phyloP scores from a whole-genome alignment of 2,797 vertebrate species.

The Halcyon chelicuti region DNA sequence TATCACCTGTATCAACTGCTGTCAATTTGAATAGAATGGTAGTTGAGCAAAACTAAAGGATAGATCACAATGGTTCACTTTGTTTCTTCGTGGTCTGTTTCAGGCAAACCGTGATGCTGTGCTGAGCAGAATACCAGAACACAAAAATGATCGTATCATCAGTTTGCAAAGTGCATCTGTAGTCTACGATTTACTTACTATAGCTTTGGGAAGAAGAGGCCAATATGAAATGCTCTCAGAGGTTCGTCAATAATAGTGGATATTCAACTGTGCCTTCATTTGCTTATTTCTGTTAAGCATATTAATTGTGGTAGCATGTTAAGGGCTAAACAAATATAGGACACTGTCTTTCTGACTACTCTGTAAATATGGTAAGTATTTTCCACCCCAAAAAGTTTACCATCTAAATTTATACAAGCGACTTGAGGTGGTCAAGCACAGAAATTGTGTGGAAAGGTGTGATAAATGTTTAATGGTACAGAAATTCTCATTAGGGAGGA shows the following conservation, averaged over 20 bases:
- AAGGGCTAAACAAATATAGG: background rate
- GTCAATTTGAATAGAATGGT: background rate
- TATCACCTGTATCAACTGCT: background rate
- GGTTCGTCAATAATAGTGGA: conserved; percentile 77
- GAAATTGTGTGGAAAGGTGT: background rate
- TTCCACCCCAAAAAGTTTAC: background rate
- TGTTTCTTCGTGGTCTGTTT: background rate
- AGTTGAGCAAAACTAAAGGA: background rate
- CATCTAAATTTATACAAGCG: background rate
- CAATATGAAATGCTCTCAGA: conserved; percentile 99
- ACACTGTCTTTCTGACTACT: background rate
- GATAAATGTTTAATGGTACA: background rate
- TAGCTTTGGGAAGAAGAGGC: conserved; percentile 94
- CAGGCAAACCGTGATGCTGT: conserved; percentile 94
- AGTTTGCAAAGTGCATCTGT: conserved; percentile 97
- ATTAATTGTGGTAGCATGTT: background rate
- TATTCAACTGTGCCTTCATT: background rate
- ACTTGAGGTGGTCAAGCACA: background rate
- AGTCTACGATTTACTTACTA: conserved; percentile 96
- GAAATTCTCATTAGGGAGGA: background rate
- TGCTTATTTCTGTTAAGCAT: background rate
- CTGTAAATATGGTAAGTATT: background rate
- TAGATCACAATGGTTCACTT: background rate
- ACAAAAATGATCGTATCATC: conserved; percentile 96
- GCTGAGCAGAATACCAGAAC: conserved; percentile 96